These are phyloP conservation scores for Drosophila anomalata DNA, from an alignment of 2,888 invertebrate genomes.

Conservation along the genomic window DNA sequence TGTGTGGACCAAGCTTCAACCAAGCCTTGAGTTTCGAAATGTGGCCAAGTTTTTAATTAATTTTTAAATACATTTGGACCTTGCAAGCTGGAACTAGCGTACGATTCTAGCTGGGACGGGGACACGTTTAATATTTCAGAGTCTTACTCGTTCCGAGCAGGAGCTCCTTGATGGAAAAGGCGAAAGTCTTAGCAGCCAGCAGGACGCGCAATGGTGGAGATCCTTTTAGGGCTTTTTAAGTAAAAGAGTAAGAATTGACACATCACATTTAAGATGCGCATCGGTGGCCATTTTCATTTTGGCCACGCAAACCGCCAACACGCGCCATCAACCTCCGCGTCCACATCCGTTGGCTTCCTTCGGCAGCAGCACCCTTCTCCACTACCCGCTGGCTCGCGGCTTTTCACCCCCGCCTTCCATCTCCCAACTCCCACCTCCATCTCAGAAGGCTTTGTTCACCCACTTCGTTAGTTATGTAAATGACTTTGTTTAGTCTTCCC, in stretches of 20 bases:
- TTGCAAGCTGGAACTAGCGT: not conserved
- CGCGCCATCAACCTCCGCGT: constrained; percentile 50
- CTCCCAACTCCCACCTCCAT: not conserved
- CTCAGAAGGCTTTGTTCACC: constrained; percentile 51
- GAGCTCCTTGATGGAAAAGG: constrained; percentile 11
- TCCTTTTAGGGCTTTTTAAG: constrained; percentile 13
- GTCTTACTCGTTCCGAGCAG: not conserved
- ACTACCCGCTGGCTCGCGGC: not conserved
- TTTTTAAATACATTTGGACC: not conserved
- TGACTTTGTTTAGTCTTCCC: constrained; percentile 72
- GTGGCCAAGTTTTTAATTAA: not conserved
- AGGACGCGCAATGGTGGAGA: constrained; percentile 55
- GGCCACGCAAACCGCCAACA: constrained; percentile 63
- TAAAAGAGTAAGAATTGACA: constrained; percentile 63
- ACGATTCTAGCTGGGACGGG: not conserved
- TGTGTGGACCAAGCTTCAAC: not conserved
- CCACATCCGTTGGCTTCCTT: constrained; percentile 1
- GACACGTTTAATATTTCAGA: not conserved
- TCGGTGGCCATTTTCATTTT: constrained; percentile 63
- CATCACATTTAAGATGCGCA: constrained; percentile 62
- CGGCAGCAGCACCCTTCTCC: not conserved
- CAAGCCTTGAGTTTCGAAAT: not conserved
- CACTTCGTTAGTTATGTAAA: constrained; percentile 78
- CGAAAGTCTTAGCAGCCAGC: constrained; percentile 55
- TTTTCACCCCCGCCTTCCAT: not conserved